Percentiles rank a stretch among this genome's conserved stretches.
Conservation (phyloP, 2,113 vertebrate genomes). For the Copsychus sechellarum region DNA sequence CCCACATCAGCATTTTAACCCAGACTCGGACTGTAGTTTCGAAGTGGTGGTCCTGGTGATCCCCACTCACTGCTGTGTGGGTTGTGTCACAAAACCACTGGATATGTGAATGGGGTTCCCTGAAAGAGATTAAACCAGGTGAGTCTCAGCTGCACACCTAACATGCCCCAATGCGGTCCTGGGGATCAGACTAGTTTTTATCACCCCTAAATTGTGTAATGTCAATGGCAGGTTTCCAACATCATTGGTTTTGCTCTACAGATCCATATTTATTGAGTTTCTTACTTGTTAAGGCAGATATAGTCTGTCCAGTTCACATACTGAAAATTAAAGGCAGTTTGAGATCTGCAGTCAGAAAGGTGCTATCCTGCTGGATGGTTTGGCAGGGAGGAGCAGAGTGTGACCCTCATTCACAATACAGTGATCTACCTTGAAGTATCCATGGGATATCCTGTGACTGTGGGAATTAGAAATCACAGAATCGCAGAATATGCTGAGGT, state of each 20-base stretch:
- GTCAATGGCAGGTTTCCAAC: not conserved
- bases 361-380: not conserved
- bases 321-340: not conserved
- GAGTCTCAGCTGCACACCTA: not conserved
- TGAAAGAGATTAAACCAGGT: not conserved
- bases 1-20: not conserved
- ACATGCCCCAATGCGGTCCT: fast-evolving
- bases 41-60: not conserved
- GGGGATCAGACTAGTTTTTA: not conserved
- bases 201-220: not conserved
- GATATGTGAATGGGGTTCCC: not conserved
- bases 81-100: not conserved
- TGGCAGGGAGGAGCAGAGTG: not conserved
- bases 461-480: fast-evolving
- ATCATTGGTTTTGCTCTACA: not conserved
- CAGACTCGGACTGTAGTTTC: not conserved
- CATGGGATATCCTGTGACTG: not conserved
- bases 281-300: not conserved
- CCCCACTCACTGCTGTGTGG: not conserved
- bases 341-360: not conserved
- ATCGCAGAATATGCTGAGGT: not conserved
- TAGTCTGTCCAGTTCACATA: not conserved
- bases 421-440: not conserved
- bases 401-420: not conserved
- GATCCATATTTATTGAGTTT: not conserved